Evolutionary conservation across 2,888 invertebrate genomes (phyloP), one percentile per base, ranked within the genome.

Genomic region (Tolmerus cingulatus): DNA sequence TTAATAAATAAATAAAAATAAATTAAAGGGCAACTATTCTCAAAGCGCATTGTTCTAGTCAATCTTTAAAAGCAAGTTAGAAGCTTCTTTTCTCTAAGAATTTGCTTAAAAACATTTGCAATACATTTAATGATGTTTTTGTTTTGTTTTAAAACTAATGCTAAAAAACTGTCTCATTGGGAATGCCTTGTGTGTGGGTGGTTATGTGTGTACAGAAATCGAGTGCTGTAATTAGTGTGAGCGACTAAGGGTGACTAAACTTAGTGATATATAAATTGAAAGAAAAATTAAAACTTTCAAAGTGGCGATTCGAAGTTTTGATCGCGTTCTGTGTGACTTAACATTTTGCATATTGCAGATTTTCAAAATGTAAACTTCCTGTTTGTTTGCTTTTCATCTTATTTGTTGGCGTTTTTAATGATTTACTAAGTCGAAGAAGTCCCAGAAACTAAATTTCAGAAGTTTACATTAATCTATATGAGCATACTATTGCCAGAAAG

Each of bases 11-110:
- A 23, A 74, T 76, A 37, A 76, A 34, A 76, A 16, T 30, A 76
- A 76, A 76, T n/a, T 51, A 51, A 51, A 51, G 51, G 51, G n/a
- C 51, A 76, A 76, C 66, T 76, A 76, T 76, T 37, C 40, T 78
- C 55, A 79, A 55, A 84, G 66, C 76, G 85, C 84, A 87, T 82
- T 76, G 74, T 76, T 74, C 84, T 84, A 57, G 37, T 82, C 57
- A 57, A 40, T 87, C 55, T 57, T 86, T 76, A 74, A 74, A 74
- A 86, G 86, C 76, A 76, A 86, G 74, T 74, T 27, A 77, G 76
- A 86, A 86, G 74, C 77, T 86, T 46, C n/a, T 8, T 74, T 37
- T 43, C 66, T 27, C 16, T 19, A 5, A 34, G 34, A 55, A 37
- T 74, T 34, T 85, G 74, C 85, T 85, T n/a, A 51, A 57, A 85